Percentiles rank a stretch among this genome's conserved stretches.
These are phyloP conservation scores for Mobula birostris DNA, from an alignment of 2,113 vertebrate species.

Conservation along the genomic window DNA sequence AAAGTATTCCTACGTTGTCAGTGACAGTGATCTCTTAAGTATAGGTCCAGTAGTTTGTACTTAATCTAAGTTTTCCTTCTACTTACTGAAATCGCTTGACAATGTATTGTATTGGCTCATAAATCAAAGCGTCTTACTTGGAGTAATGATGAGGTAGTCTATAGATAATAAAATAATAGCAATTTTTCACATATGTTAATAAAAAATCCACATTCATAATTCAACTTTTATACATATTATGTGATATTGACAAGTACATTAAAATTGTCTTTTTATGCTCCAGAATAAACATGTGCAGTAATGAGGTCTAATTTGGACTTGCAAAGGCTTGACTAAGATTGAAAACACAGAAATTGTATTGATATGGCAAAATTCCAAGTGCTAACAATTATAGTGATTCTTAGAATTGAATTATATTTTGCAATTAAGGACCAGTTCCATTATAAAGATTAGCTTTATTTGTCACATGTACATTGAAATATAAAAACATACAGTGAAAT, in stretches of 20 bases:
- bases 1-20: background rate
- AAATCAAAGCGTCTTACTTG: background rate
- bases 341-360: no score
- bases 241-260: background rate
- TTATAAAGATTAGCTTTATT: background rate
- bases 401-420: background rate
- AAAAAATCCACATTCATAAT: background rate
- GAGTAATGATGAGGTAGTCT: background rate
- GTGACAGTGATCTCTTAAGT: background rate
- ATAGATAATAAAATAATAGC: background rate
- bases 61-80: background rate
- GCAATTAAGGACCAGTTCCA: background rate
- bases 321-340: background rate
- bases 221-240: background rate
- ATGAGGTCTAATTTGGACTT: background rate
- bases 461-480: no score
- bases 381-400: background rate
- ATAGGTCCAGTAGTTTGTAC: background rate
- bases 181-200: background rate
- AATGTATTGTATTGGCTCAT: background rate
- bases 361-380: background rate
- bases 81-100: background rate
- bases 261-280: background rate
- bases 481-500: no score
- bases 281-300: background rate